Percentiles rank a stretch among this genome's conserved stretches.
These are phyloP conservation scores for Odobenus rosmarus DNA, from an alignment of 2,113 vertebrate genomes.

Conservation along the genomic window DNA sequence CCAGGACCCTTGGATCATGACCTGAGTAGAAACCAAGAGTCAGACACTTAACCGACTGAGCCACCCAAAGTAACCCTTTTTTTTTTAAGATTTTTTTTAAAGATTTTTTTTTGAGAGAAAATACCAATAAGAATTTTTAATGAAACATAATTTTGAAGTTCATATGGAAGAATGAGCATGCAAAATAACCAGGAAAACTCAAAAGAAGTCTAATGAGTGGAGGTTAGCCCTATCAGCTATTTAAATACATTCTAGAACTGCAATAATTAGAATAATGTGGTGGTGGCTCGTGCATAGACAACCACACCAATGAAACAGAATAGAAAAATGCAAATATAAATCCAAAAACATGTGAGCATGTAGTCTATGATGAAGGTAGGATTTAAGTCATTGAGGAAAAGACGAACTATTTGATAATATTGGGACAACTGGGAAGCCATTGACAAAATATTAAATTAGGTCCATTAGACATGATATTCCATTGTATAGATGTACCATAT, in stretches of 20 bases:
- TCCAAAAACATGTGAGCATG: neutral
- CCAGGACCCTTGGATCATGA: too few species aligned
- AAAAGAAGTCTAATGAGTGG: neutral
- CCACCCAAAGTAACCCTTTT: too few species aligned
- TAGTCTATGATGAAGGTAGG: neutral
- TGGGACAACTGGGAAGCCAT: neutral
- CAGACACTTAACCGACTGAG: too few species aligned
- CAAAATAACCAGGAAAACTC: neutral
- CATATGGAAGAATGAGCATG: neutral
- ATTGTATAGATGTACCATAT: neutral
- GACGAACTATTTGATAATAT: neutral
- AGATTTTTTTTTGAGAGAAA: too few species aligned
- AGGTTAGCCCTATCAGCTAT: neutral
- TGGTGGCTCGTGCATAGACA: neutral
- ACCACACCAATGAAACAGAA: neutral
- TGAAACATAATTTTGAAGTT: neutral
- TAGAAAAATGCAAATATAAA: neutral
- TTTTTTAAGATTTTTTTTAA: too few species aligned
- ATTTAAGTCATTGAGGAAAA: neutral
- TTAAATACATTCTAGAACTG: neutral
- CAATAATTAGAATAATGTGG: neutral
- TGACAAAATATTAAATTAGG: slow-evolving; percentile 35
- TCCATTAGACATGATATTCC: neutral
- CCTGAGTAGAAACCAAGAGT: too few species aligned
- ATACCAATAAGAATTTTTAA: neutral